phyloP scores from a whole-genome alignment of 2,888 invertebrate species.

The Neocrepidodera transversa region DNA sequence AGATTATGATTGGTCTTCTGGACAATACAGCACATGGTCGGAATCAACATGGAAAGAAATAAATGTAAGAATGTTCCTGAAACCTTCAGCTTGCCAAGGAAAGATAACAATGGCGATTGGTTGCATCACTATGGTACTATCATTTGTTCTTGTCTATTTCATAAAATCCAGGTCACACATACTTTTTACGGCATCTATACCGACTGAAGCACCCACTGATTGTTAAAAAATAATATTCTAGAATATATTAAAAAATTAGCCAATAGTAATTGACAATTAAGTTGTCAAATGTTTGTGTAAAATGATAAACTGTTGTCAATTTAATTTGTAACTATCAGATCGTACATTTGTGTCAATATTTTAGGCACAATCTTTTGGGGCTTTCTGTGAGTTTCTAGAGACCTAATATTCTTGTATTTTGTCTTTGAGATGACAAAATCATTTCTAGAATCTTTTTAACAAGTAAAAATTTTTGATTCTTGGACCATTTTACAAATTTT shows the following conservation, averaged over 20 bases:
- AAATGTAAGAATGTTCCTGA: slow-evolving; percentile 78
- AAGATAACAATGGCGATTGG: slow-evolving; percentile 65
- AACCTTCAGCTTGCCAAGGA: slow-evolving; percentile 70
- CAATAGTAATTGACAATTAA: no score
- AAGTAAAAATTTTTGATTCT: no score
- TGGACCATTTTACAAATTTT: no score
- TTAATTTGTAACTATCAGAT: no score
- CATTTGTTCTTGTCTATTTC: slow-evolving; percentile 65
- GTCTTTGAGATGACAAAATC: no score
- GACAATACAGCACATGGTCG: slow-evolving; percentile 85
- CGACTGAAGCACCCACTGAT: slow-evolving; percentile 45
- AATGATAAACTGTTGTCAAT: background rate
- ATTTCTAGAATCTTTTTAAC: no score
- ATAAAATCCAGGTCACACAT: slow-evolving; percentile 62
- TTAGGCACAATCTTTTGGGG: no score
- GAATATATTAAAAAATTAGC: no score
- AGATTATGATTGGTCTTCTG: slow-evolving; percentile 81
- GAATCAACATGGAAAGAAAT: slow-evolving; percentile 85
- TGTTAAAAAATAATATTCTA: slow-evolving; percentile 41
- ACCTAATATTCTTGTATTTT: no score
- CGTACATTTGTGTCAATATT: background rate
- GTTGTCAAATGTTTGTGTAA: background rate
- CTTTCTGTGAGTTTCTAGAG: no score
- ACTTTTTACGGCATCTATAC: slow-evolving; percentile 55
- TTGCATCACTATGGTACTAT: slow-evolving; percentile 60